phyloP scores from a whole-genome alignment of 2,797 vertebrate species.

The Acomys russatus region DNA sequence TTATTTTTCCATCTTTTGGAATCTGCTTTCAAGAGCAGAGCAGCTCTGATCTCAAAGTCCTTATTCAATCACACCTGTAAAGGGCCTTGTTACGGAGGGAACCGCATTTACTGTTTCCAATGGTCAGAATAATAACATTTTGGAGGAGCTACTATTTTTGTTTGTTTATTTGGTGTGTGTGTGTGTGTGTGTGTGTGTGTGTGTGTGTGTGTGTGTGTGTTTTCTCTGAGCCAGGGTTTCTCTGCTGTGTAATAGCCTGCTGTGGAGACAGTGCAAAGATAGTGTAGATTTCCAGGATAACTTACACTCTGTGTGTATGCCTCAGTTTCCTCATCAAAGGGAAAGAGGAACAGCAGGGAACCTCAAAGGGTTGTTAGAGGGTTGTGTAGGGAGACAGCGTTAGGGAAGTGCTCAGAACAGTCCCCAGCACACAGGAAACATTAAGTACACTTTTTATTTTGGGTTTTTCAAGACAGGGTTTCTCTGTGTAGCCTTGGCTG shows the following conservation, averaged over 20 bases:
- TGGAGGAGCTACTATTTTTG: constrained; percentile 26
- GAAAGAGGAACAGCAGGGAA: not conserved
- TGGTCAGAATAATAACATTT: not conserved
- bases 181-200: too few relatives aligned
- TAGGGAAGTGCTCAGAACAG: constrained; percentile 45
- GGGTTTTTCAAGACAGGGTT: not conserved
- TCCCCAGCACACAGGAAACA: not conserved
- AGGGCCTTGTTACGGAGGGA: not conserved
- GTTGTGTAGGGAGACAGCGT: constrained; percentile 12
- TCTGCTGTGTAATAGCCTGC: too few relatives aligned
- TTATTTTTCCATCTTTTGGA: constrained; percentile 34
- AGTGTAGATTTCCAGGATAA: not conserved
- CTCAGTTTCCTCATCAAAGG: constrained; percentile 49
- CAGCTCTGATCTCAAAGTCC: not conserved
- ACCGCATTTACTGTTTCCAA: not conserved
- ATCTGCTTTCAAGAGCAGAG: not conserved
- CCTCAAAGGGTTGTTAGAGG: constrained; percentile 4
- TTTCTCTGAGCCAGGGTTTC: too few relatives aligned
- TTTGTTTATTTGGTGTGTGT: too few relatives aligned
- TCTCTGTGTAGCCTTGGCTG: not conserved
- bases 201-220: too few relatives aligned
- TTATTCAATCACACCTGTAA: not conserved
- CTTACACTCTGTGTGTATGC: not conserved
- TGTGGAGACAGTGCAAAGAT: not conserved
- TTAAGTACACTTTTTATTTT: not conserved